These are phyloP conservation scores for Alethe castanea DNA, from an alignment of 2,113 vertebrate species.

Conservation along the genomic window DNA sequence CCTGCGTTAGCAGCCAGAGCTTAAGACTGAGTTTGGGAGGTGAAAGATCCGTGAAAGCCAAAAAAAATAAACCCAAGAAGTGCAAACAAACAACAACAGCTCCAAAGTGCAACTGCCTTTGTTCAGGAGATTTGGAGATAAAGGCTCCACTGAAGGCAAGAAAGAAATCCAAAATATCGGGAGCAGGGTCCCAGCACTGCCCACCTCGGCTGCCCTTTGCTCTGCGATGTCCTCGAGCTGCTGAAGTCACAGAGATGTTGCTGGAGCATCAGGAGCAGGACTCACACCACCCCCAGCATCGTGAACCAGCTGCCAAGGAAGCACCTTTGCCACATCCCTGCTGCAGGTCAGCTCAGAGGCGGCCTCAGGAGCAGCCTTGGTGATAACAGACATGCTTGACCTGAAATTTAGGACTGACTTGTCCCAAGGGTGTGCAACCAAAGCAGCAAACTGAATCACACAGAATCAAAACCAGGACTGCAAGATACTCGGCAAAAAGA, in stretches of 20 bases:
- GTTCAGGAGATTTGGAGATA: not conserved
- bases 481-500: not conserved
- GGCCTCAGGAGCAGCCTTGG: not conserved
- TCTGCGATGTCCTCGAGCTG: not conserved
- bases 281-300: accelerated
- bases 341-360: not conserved
- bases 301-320: no score
- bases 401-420: not conserved
- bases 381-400: accelerated
- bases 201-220: not conserved
- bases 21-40: not conserved
- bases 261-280: not conserved
- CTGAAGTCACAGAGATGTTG: accelerated
- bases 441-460: not conserved
- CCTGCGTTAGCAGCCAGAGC: not conserved
- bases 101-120: accelerated
- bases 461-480: not conserved
- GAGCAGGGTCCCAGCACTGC: not conserved
- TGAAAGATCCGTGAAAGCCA: not conserved
- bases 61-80: not conserved
- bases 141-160: not conserved
- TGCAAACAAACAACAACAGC: not conserved
- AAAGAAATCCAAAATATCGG: not conserved
- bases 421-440: accelerated
- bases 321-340: not conserved